Evolutionary conservation across 1,140 invertebrate genomes (phyloP), one percentile per base, ranked within the genome.

Genomic region (Spodoptera frugiperda): DNA sequence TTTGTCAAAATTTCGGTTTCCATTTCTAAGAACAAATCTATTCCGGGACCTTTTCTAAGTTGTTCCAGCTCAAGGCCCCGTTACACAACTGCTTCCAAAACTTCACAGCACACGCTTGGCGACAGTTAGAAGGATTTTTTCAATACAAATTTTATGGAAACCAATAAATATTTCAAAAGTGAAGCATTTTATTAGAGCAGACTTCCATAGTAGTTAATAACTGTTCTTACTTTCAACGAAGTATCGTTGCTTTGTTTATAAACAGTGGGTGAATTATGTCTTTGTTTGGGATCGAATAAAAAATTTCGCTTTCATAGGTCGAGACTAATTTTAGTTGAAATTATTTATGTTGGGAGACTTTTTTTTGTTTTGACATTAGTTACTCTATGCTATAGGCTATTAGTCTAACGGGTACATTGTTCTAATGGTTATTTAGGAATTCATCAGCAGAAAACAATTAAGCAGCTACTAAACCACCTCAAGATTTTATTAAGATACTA

Each of bases 1-100:
- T 89, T 84, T 86, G 91, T 90, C 89, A 89, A 89, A 91, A 92
- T 91, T 88, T 92, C 87, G 91, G 89, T 92, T 91, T 88, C 76
- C 53, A 79, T 83, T 92, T 91, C 91, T 86, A 21, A 83, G 90
- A 92, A 92, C 73, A 63, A 71, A 46, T 61, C 76, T 55, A 76
- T 82, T 82, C 76, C 48, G 55, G 75, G 59, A 39, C 33, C 79
- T 85, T 88, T 90, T 88, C 84, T 90, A 70, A 84, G 55, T 82
- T 88, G 84, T 86, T 71, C 67, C 78, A 19, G 77, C 81, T 86
- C 78, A 78, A 72, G 79, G 82, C 67, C 49, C 89, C 91, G 89
- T 91, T 91, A 91, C 83, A 84, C 82, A 87, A 88, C 75, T 30
- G 72, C 72, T 83, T 76, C 79, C 63, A 48, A 25, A 51, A 30